Conservation (phyloP, 2,797 vertebrate genomes). For the Acipenser transmontanus region DNA sequence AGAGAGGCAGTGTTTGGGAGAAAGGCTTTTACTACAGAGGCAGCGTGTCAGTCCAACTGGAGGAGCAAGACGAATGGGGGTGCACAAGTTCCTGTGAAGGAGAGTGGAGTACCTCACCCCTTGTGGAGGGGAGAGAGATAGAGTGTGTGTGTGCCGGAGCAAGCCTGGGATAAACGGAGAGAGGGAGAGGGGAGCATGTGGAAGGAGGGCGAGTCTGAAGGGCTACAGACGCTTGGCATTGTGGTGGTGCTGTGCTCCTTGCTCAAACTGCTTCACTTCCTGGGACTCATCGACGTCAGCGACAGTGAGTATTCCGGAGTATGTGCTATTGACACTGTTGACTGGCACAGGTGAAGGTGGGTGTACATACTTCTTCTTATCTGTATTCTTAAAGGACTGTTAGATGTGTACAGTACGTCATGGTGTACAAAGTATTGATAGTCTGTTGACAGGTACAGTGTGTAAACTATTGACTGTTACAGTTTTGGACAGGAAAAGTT, state of each 20-base stretch:
- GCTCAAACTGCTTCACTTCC: not conserved
- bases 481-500: too few species aligned
- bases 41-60: not conserved
- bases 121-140: not conserved
- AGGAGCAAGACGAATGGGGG: not conserved
- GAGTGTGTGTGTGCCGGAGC: conserved; percentile 22
- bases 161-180: conserved; percentile 17
- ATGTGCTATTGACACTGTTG: not conserved
- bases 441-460: too few species aligned
- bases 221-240: conserved; percentile 61
- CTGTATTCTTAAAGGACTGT: too few species aligned
- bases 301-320: conserved; percentile 47
- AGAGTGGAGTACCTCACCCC: too few species aligned
- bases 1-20: not conserved
- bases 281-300: conserved; percentile 55
- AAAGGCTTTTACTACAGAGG: not conserved
- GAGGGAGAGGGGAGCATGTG: not conserved
- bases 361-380: too few species aligned
- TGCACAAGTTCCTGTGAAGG: not conserved
- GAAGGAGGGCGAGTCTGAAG: conserved; percentile 42
- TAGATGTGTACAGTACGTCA: too few species aligned
- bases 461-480: too few species aligned
- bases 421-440: too few species aligned
- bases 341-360: too few species aligned
- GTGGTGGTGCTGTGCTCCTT: conserved; percentile 45